phyloP scores from a whole-genome alignment of 2,113 vertebrate genomes.

The Antennarius striatus region DNA sequence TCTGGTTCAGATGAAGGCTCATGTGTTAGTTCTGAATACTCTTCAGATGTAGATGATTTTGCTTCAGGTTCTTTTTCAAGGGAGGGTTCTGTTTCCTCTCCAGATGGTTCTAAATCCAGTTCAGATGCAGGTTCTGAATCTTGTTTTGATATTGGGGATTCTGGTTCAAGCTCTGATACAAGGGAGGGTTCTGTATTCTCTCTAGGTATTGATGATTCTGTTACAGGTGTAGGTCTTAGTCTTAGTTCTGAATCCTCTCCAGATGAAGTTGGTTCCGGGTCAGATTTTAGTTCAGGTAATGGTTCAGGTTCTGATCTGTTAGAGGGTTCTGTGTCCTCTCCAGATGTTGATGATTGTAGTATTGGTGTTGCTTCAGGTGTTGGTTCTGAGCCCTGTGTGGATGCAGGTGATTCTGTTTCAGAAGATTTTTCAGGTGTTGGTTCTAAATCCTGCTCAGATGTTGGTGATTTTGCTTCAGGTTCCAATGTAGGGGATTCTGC shows the following conservation, averaged over 20 bases:
- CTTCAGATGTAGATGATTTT: background rate
- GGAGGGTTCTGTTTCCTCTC: accelerated
- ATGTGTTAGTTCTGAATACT: no score
- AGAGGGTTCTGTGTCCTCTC: background rate
- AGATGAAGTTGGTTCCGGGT: background rate
- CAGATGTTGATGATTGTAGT: background rate
- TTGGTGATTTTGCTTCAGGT: background rate
- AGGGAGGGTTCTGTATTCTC: accelerated
- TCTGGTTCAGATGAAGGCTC: background rate
- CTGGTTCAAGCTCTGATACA: no score
- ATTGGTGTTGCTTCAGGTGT: background rate
- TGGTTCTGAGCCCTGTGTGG: background rate
- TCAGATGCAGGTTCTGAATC: accelerated
- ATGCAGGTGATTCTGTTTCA: background rate
- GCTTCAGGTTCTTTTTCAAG: background rate
- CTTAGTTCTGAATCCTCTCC: accelerated
- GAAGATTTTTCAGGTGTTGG: no score
- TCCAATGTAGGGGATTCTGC: background rate
- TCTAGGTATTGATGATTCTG: background rate
- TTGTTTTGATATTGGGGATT: accelerated
- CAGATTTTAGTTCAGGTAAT: background rate
- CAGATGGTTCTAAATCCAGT: background rate
- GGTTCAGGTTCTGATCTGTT: no score
- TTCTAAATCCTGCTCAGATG: background rate
- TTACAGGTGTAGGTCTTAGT: background rate